phyloP scores from a whole-genome alignment of 2,797 vertebrate species.

The Gymnoscopelus braueri region DNA sequence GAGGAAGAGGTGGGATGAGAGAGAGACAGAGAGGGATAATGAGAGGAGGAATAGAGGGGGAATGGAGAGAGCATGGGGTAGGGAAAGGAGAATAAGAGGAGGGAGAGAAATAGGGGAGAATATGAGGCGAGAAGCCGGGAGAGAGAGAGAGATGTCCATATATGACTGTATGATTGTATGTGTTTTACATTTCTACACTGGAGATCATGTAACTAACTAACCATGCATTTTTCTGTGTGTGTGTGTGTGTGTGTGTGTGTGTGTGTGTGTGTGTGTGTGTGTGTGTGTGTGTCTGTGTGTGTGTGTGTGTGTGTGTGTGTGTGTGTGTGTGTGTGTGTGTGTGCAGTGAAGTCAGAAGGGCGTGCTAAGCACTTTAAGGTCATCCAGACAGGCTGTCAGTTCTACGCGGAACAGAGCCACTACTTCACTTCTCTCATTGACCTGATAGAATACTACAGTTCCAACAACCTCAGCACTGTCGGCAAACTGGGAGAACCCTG shows the following conservation, averaged over 20 bases:
- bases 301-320: conserved; percentile 9
- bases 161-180: neutral
- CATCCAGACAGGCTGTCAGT: conserved; percentile 12
- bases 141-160: neutral
- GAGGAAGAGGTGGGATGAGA: neutral
- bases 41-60: neutral
- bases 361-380: conserved; percentile 83
- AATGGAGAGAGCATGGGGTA: neutral
- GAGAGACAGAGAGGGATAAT: neutral
- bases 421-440: conserved; percentile 72
- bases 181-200: neutral
- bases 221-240: neutral
- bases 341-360: conserved; percentile 70
- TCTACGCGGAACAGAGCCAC: conserved; percentile 57
- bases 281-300: neutral
- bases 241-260: neutral
- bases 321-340: neutral
- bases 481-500: conserved; percentile 72
- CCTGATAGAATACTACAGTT: conserved; percentile 76
- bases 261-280: neutral
- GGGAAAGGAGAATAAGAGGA: neutral
- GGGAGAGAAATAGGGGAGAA: neutral
- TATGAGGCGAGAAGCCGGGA: too few relatives aligned
- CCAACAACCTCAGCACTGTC: conserved; percentile 51
- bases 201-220: neutral